Evolutionary conservation across 2,113 vertebrate species (phyloP).

Genomic region (Oreochromis spilurus): DNA sequence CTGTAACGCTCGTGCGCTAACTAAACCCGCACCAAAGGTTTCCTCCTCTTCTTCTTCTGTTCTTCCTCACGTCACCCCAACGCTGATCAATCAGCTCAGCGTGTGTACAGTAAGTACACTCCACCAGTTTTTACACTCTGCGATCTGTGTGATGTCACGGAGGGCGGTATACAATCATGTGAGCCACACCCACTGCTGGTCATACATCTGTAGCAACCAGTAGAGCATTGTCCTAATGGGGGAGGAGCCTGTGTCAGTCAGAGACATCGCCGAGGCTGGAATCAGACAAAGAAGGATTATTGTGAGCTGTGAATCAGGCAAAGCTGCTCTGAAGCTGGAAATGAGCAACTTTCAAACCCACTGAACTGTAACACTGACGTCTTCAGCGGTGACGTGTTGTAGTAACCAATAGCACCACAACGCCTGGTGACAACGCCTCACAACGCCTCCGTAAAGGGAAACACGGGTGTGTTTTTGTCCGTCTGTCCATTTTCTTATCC

Average conservation of each 20-base stretch:
- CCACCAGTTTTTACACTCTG: neutral
- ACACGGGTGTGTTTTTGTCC: neutral
- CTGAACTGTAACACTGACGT: rapidly evolving
- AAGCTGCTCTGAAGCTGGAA: neutral
- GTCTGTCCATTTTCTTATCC: neutral
- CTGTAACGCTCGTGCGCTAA: too few species aligned
- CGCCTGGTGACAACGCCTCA: too few species aligned
- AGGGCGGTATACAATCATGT: neutral
- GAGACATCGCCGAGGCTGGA: neutral
- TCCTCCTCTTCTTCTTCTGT: neutral
- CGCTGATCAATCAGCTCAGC: neutral
- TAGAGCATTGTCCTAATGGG: neutral
- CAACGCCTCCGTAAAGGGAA: neutral
- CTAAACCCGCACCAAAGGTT: neutral
- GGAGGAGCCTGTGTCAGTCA: neutral
- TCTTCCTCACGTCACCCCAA: neutral
- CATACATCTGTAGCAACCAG: neutral
- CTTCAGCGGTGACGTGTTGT: neutral
- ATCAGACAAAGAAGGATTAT: neutral
- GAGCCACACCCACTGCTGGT: neutral
- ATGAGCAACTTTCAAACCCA: neutral
- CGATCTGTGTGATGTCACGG: neutral
- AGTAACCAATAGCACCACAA: neutral
- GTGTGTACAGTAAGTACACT: neutral
- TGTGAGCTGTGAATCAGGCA: neutral